These are phyloP conservation scores for Fregetta grallaria DNA, from an alignment of 2,113 vertebrate species.

Conservation along the genomic window DNA sequence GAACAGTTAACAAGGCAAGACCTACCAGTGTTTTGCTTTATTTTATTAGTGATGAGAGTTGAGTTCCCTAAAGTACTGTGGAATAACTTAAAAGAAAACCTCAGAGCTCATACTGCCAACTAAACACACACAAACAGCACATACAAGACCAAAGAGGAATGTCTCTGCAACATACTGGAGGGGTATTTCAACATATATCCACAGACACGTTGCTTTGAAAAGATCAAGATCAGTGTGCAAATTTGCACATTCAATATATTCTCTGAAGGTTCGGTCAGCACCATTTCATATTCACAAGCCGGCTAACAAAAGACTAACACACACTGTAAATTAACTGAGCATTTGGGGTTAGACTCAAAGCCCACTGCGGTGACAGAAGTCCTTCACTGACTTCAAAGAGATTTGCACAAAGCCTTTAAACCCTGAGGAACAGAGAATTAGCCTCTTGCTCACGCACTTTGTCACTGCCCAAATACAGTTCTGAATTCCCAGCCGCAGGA, in stretches of 20 bases:
- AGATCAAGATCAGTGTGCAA: neutral
- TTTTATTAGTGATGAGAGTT: constrained; percentile 11
- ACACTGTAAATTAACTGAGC: neutral
- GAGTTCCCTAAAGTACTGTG: neutral
- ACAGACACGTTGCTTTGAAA: neutral
- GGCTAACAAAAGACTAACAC: neutral
- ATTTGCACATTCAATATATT: neutral
- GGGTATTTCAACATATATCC: neutral
- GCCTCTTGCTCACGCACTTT: neutral
- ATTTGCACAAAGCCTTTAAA: neutral
- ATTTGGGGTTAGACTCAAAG: neutral
- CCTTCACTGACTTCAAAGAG: neutral
- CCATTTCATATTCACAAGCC: neutral
- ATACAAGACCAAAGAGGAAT: neutral
- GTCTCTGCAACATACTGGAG: neutral
- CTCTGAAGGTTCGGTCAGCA: neutral
- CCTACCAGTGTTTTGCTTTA: neutral
- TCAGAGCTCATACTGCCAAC: neutral
- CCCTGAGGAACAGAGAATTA: neutral
- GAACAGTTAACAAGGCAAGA: constrained; percentile 6
- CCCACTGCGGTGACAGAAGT: neutral
- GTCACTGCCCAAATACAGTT: neutral
- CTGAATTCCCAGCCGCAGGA: accelerated
- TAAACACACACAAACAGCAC: neutral
- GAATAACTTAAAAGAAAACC: constrained; percentile 6